These are phyloP conservation scores for Phainopepla nitens DNA, from an alignment of 2,113 vertebrate genomes.

Conservation along the genomic window DNA sequence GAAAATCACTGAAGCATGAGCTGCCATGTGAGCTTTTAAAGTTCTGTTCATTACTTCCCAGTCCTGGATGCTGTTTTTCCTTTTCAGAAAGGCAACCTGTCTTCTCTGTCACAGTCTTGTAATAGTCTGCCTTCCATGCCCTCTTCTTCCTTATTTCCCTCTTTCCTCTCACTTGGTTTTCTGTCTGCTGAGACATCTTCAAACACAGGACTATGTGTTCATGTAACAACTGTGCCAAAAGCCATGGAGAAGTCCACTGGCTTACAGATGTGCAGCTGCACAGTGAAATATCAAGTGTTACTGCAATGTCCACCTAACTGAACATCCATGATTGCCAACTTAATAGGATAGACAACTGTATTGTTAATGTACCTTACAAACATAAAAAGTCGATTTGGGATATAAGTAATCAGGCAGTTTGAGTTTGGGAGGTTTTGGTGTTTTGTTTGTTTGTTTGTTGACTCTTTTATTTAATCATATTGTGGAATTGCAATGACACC, in stretches of 20 bases:
- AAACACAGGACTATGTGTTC: neutral
- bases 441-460: neutral
- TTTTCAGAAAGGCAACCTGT: neutral
- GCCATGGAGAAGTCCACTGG: neutral
- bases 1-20: neutral
- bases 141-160: neutral
- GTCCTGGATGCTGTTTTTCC: neutral
- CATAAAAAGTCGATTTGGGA: neutral
- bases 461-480: neutral
- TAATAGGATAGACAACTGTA: neutral
- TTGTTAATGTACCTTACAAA: neutral
- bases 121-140: neutral
- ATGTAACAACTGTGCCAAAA: neutral
- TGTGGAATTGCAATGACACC: neutral
- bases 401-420: accelerated
- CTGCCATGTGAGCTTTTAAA: neutral
- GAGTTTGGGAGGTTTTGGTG: neutral
- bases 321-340: neutral
- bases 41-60: neutral
- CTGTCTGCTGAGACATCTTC: neutral
- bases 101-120: neutral
- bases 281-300: neutral
- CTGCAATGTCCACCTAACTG: neutral
- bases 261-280: accelerated
- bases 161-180: neutral